These are phyloP conservation scores for Apodemia mormo DNA, from an alignment of 2,888 invertebrate species.

Conservation along the genomic window DNA sequence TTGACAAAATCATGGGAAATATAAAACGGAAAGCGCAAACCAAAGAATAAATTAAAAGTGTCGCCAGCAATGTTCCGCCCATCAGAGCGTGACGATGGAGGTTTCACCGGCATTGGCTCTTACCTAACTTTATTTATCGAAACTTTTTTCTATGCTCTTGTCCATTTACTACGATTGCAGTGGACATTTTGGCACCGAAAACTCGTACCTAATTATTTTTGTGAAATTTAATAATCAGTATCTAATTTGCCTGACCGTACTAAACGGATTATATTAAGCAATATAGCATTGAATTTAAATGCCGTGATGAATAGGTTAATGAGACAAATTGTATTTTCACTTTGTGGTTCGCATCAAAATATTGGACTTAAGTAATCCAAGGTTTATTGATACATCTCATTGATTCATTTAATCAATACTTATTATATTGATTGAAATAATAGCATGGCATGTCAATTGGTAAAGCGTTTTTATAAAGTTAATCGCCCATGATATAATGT, in stretches of 20 bases:
- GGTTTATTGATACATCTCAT: slow-evolving; percentile 14
- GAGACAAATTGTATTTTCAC: slow-evolving; percentile 20
- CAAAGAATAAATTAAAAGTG: slow-evolving; percentile 50
- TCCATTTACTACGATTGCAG: slow-evolving; percentile 47
- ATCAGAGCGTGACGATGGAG: slow-evolving; percentile 59
- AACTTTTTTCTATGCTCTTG: slow-evolving; percentile 52
- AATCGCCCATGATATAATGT: not conserved
- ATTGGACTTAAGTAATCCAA: slow-evolving; percentile 21
- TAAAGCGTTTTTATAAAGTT: not conserved
- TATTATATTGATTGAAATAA: slow-evolving; percentile 11
- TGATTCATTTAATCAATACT: slow-evolving; percentile 19
- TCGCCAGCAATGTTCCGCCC: slow-evolving; percentile 72
- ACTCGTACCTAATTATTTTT: slow-evolving; percentile 43
- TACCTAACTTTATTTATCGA: slow-evolving; percentile 65
- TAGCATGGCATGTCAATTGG: slow-evolving; percentile 21
- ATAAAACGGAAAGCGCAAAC: slow-evolving; percentile 55
- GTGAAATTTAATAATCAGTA: slow-evolving; percentile 45
- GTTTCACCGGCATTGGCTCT: slow-evolving; percentile 74
- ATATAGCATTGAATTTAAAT: slow-evolving; percentile 39
- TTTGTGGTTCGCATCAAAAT: slow-evolving; percentile 20
- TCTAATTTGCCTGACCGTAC: slow-evolving; percentile 35
- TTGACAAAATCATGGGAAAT: slow-evolving; percentile 19
- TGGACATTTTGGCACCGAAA: slow-evolving; percentile 48
- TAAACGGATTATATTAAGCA: slow-evolving; percentile 33
- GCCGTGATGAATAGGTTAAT: slow-evolving; percentile 32